Percentiles rank a stretch among this genome's conserved stretches.
phyloP scores from a whole-genome alignment of 2,888 invertebrate species.

The Torymus texanus region DNA sequence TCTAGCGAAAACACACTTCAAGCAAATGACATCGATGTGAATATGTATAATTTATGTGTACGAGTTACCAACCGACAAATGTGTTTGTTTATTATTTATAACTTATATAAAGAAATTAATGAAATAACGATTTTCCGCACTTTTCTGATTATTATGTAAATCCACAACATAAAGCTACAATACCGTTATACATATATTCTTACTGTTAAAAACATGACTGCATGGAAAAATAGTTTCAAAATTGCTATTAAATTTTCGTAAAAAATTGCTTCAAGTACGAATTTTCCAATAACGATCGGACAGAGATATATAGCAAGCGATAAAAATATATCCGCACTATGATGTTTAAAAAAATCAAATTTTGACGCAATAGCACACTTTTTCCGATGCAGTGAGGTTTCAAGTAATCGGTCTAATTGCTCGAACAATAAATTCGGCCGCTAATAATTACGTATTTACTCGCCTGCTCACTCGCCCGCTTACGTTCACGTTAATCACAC shows the following conservation, averaged over 20 bases:
- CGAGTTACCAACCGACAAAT: constrained; percentile 65
- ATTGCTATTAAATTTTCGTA: too few species aligned
- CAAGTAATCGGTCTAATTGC: constrained; percentile 38
- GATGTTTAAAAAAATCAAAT: too few species aligned
- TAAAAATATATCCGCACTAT: too few species aligned
- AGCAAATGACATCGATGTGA: constrained; percentile 23
- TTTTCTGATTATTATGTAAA: constrained; percentile 16
- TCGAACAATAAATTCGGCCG: constrained; percentile 32
- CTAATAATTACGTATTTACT: constrained; percentile 46
- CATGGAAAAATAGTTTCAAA: background rate
- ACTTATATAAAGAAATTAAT: constrained; percentile 24
- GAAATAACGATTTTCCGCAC: constrained; percentile 29
- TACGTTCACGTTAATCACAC: constrained; percentile 20
- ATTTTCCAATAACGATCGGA: too few species aligned
- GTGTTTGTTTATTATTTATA: constrained; percentile 54
- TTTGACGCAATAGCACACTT: too few species aligned
- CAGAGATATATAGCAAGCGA: too few species aligned
- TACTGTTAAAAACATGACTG: constrained; percentile 9
- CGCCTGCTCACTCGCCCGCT: constrained; percentile 20
- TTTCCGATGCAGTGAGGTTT: constrained; percentile 4
- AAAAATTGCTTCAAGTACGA: too few species aligned
- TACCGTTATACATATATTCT: background rate
- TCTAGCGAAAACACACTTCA: constrained; percentile 5
- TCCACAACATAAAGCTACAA: constrained; percentile 15
- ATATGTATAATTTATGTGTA: constrained; percentile 63